Evolutionary conservation across 2,113 vertebrate species (phyloP), one percentile per base, ranked within the genome.

Genomic region (Psammodynastes pulverulentus): DNA sequence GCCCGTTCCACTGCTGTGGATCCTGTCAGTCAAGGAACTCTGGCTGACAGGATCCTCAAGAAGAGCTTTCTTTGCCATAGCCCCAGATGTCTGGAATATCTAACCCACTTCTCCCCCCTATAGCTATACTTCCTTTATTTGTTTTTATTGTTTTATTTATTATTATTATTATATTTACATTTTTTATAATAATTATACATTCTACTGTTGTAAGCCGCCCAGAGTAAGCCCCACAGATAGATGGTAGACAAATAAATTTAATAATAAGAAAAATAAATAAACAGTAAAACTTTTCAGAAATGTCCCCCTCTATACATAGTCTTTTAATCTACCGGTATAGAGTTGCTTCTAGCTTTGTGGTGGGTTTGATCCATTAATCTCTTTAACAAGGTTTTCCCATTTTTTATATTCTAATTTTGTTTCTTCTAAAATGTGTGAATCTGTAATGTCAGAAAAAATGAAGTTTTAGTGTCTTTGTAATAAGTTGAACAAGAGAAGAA

Each of bases 311-410:
- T 46, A 43, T 85, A 9, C 48, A 8, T 89, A 89, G 93, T 67
- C 13, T 91, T 90, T 93, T 93, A 90, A 26, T 85, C 49, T 62
- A 12, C 9, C 2, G 9, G 48, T 49, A 23, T 9, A 88, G 84
- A 79, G 84, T 48, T 52, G 49, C 10, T 92, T 72, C 39, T 21
- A 43, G 15, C 90, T 92, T 29, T 51, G 12, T 87, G 92, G 0
- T 88, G 72, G 52, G 23, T 89, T 89, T 48, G 92, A 4, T 52
- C 88, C 91, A 92, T 86, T 95, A 90, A 23, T 49, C 0, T 43
- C 93, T 0, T 93, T 96, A 84, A 86, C 90, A 88, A 90, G 49
- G 58, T 92, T 94, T 89, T 89, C 87, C 86, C 34, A 0, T 87
- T 93, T 93, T 93, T 62, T 23, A 3, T 91, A 94, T n/a, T 87